Evolutionary conservation across 2,797 vertebrate genomes (phyloP).

Genomic region (Trachops cirrhosus): DNA sequence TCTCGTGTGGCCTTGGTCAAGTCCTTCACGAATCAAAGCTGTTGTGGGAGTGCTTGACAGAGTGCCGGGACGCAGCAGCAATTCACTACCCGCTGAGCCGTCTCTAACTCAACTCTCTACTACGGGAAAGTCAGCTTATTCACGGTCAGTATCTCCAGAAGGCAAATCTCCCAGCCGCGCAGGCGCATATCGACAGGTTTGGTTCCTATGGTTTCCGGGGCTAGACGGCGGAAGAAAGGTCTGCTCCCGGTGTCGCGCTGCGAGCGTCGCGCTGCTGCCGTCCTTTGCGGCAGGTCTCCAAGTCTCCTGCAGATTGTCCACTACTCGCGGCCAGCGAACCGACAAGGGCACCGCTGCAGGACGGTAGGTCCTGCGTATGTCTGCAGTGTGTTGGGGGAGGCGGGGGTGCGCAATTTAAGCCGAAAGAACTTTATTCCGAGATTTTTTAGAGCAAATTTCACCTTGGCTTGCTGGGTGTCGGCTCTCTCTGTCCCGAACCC

Average conservation of each 20-base stretch:
- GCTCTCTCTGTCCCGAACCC: neutral
- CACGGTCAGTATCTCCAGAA: accelerated
- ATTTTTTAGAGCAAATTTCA: neutral
- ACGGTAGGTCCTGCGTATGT: slow-evolving; percentile 21
- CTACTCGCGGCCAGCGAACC: accelerated
- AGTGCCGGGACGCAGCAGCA: neutral
- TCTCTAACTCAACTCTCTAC: accelerated
- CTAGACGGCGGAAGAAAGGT: accelerated
- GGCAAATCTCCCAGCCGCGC: accelerated
- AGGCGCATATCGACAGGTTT: neutral
- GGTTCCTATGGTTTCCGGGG: slow-evolving; percentile 17
- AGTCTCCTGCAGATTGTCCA: accelerated
- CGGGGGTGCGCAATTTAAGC: too few species aligned
- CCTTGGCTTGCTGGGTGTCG: neutral
- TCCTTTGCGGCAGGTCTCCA: slow-evolving; percentile 46
- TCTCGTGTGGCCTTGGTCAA: neutral
- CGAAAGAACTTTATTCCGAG: neutral
- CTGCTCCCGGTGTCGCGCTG: neutral
- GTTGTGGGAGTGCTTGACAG: neutral
- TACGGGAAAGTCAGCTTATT: accelerated
- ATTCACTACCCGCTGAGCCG: accelerated
- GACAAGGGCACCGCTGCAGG: neutral
- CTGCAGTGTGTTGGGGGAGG: too few species aligned
- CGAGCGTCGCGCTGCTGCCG: slow-evolving; percentile 37
- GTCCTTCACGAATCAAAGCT: neutral